Evolutionary conservation across 2,113 vertebrate genomes (phyloP).

Genomic region (Hemiscyllium ocellatum): DNA sequence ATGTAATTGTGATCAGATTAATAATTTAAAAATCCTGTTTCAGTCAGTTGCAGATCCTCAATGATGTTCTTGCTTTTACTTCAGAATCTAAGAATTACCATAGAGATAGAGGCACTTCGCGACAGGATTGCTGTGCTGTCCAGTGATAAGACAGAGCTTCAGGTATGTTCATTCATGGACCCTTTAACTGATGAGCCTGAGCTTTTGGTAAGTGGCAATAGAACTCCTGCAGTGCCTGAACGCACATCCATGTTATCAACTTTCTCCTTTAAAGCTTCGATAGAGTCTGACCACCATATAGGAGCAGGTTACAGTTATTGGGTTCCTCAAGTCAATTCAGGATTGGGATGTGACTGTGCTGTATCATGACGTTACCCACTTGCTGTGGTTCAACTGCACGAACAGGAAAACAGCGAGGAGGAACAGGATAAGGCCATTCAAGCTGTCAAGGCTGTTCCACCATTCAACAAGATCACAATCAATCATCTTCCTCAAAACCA

Average conservation of each 20-base stretch:
- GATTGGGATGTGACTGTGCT: not conserved
- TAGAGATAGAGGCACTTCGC: constrained; percentile 68
- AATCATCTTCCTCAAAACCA: no score
- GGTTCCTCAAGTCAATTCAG: not conserved
- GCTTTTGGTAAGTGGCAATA: not conserved
- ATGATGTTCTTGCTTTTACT: constrained; percentile 40
- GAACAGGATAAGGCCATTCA: no score
- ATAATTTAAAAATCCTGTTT: not conserved
- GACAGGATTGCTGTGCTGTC: constrained; percentile 68
- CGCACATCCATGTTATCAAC: no score
- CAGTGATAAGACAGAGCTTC: constrained; percentile 62
- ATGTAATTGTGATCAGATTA: not conserved
- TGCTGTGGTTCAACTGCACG: not conserved
- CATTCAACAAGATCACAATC: no score
- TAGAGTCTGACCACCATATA: not conserved
- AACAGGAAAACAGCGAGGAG: no score
- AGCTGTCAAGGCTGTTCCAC: no score
- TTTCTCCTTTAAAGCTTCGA: not conserved
- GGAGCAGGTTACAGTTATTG: not conserved
- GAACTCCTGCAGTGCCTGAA: not conserved
- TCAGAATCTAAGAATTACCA: constrained; percentile 68
- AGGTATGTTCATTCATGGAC: constrained; percentile 58
- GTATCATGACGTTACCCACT: not conserved
- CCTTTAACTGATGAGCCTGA: not conserved
- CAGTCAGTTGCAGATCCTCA: not conserved